Base-by-base conservation (phyloP, 2,888 invertebrate species). In the Zonitis immaculata region DNA sequence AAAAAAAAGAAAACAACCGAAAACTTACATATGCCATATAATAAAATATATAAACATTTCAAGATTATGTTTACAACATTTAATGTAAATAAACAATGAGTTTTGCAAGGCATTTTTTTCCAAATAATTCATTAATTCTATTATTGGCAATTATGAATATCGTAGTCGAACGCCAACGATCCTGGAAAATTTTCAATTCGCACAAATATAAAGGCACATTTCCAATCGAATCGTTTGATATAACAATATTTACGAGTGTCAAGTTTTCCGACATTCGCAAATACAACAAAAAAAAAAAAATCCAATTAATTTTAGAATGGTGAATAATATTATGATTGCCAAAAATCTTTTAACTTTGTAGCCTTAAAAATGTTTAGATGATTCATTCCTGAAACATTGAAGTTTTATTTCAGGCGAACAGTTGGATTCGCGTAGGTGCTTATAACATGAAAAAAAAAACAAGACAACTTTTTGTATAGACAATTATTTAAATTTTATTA, bases 261-360 rank as follows among this genome's bases (percentile, higher is more conserved):
- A 39, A 39, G 18, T 35, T 3, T 7, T 3, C 1, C 20, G 11
- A n/a, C 7, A 35, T 35, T 7, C 26, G 18, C 18, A 16, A 14
- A 35, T 8, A 16, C 2, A 16, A 1, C 2, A 6, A 8, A 39
- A 9, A 1, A 18, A 35, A 16, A 16, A 20, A 20, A 39, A 39
- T 39, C 11, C 39, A 39, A 54, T 49, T 61, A 57, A 60, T 57
- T 63, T 62, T 64, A 61, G 63, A 61, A 44, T 54, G 20, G 58
- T 66, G 64, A 66, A 66, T 66, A 66, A 66, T 64, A 56, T 55
- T 54, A 56, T 44, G 49, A 42, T 52, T 64, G 65, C 65, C 64
- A 64, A 61, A 61, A 48, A 42, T 50, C 54, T 47, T 51, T 54
- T 48, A 39, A 20, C 49, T 56, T n/a, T 61, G 55, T 56, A 58